Evolutionary conservation across 2,888 invertebrate species (phyloP).

Genomic region (Gryllus longicercus): DNA sequence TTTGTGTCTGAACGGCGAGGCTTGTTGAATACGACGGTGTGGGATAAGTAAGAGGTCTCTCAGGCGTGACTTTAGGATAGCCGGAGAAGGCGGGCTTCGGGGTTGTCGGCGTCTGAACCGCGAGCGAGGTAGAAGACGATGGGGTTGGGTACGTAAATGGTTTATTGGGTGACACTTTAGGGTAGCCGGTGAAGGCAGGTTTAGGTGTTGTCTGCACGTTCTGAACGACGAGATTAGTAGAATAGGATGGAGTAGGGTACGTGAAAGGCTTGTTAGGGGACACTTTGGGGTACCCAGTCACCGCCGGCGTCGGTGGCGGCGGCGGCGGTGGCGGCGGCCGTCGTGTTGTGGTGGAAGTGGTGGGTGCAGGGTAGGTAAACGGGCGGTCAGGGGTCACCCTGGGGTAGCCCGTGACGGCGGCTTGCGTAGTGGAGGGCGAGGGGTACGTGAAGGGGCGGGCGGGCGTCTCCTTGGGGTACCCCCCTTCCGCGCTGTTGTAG

Average conservation of each 20-base stretch:
- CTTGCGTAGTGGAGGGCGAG: not conserved
- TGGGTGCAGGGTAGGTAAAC: not conserved
- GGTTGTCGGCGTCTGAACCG: not conserved
- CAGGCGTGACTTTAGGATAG: not conserved
- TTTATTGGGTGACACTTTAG: not conserved
- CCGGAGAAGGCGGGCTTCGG: not conserved
- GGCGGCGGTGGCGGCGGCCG: no score
- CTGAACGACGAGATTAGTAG: not conserved
- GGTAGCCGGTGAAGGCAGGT: not conserved
- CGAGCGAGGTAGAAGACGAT: no score
- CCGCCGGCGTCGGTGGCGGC: not conserved
- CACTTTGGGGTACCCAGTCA: not conserved
- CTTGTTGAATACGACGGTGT: not conserved
- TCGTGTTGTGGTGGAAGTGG: not conserved
- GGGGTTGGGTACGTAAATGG: not conserved
- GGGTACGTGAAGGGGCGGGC: not conserved
- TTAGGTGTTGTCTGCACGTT: not conserved
- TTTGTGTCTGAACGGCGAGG: not conserved
- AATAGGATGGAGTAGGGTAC: not conserved
- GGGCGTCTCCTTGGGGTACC: conserved; percentile 6
- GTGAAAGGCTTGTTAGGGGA: not conserved
- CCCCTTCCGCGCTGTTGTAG: not conserved
- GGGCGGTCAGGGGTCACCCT: not conserved
- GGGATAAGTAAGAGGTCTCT: not conserved
- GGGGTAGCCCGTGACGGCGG: not conserved